These are phyloP conservation scores for Callipepla californica DNA, from an alignment of 2,113 vertebrate species.

Conservation along the genomic window DNA sequence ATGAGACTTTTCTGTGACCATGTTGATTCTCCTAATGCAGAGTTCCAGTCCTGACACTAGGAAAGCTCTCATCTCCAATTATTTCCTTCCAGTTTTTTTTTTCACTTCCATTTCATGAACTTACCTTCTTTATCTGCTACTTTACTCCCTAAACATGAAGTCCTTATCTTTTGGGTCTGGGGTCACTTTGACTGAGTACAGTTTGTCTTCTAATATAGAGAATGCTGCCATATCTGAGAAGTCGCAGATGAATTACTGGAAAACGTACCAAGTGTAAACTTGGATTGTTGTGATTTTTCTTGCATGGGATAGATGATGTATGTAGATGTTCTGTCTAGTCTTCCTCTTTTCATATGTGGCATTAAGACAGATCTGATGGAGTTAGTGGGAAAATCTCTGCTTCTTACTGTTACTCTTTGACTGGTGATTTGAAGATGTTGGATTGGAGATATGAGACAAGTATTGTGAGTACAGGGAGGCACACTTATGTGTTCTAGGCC, in stretches of 20 bases:
- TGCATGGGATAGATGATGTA: background rate
- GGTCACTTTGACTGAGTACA: background rate
- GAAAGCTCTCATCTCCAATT: background rate
- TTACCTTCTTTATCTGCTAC: background rate
- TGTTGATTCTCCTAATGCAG: background rate
- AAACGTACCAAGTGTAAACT: background rate
- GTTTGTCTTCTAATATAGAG: background rate
- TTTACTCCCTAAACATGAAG: background rate
- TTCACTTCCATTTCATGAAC: background rate
- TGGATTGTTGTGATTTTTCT: background rate
- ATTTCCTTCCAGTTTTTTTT: background rate
- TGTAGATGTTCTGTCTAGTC: background rate
- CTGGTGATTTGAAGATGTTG: conserved; percentile 52
- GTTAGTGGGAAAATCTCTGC: conserved; percentile 9
- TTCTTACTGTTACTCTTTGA: conserved; percentile 17
- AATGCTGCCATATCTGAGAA: background rate
- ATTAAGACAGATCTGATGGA: conserved; percentile 34
- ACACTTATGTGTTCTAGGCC: conserved; percentile 13
- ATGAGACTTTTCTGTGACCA: background rate
- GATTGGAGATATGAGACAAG: conserved; percentile 46
- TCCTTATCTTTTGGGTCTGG: background rate
- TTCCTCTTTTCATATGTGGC: background rate
- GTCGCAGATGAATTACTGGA: background rate
- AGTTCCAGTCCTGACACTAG: background rate
- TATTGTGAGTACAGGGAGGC: conserved; percentile 22